Conservation (phyloP, 2,113 vertebrate genomes). For the Gymnorhina tibicen region DNA sequence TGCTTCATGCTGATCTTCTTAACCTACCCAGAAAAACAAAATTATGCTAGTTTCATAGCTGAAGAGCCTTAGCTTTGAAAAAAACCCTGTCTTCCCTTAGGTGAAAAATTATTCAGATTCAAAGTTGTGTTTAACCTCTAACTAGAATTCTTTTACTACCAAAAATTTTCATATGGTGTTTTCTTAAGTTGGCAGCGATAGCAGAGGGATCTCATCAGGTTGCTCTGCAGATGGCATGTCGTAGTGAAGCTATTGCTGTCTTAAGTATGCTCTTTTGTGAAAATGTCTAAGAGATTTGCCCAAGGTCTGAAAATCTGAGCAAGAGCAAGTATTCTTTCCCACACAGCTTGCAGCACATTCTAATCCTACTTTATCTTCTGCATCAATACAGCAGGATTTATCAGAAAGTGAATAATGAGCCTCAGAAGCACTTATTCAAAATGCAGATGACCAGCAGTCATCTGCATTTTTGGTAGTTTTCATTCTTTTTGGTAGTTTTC, state of each 20-base stretch:
- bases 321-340: not conserved
- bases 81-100: not conserved
- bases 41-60: not conserved
- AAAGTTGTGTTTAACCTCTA: not conserved
- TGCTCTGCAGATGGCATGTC: not conserved
- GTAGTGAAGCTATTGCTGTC: not conserved
- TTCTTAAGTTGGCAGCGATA: not conserved
- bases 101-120: not conserved
- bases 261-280: not conserved
- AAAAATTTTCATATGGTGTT: not conserved
- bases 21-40: not conserved
- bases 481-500: slow-evolving; percentile 21
- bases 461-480: not conserved
- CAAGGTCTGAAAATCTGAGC: not conserved
- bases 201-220: not conserved
- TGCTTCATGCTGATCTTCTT: not conserved
- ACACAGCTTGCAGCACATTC: not conserved
- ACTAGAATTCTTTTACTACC: not conserved
- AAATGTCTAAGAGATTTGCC: not conserved
- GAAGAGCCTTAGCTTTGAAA: not conserved
- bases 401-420: not conserved
- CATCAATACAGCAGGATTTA: not conserved
- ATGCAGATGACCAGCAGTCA: not conserved
- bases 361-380: not conserved
- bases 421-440: not conserved